A percentile compares a stretch with the other conserved stretches of the same genome.
Evolutionary conservation across 92 coral and sea anemone species (phyloP).

Genomic region (Siderastrea siderea): DNA sequence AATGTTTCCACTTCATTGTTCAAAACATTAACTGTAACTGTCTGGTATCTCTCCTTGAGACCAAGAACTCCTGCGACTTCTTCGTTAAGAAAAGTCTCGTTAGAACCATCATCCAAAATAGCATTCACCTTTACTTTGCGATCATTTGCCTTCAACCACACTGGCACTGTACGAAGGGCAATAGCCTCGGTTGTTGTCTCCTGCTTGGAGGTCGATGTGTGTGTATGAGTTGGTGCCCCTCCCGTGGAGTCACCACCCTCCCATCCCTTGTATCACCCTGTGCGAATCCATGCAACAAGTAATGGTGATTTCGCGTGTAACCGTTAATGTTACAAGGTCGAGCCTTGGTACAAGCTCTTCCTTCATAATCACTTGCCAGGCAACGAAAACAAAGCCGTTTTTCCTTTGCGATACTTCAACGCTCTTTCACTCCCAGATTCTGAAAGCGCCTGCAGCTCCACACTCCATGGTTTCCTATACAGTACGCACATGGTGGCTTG

Average conservation of each 20-base stretch:
- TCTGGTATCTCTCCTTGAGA: constrained; percentile 28
- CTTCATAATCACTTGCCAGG: constrained; percentile 46
- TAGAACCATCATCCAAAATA: no score
- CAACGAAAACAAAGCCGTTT: constrained; percentile 58
- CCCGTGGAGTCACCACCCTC: constrained; percentile 37
- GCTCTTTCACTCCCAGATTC: constrained; percentile 18
- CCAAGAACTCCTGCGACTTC: constrained; percentile 57
- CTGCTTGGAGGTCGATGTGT: constrained; percentile 22
- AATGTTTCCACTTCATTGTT: constrained; percentile 59
- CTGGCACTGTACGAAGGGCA: constrained; percentile 33
- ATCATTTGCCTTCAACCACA: no score
- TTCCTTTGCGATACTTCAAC: constrained; percentile 52
- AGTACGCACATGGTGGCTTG: constrained; percentile 38
- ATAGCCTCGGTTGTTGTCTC: constrained; percentile 33
- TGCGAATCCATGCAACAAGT: constrained; percentile 23
- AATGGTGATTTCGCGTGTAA: constrained; percentile 47
- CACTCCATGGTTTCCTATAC: constrained; percentile 61
- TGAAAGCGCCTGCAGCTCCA: constrained; percentile 47
- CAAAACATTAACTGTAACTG: constrained; percentile 63
- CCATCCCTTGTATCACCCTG: not conserved
- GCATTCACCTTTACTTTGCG: no score
- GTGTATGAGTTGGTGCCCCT: constrained; percentile 40
- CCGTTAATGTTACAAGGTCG: constrained; percentile 39
- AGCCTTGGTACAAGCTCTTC: constrained; percentile 33
- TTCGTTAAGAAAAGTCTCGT: constrained; percentile 18